Evolutionary conservation across 2,113 vertebrate genomes (phyloP).

Genomic region (Gopherus evgoodei): DNA sequence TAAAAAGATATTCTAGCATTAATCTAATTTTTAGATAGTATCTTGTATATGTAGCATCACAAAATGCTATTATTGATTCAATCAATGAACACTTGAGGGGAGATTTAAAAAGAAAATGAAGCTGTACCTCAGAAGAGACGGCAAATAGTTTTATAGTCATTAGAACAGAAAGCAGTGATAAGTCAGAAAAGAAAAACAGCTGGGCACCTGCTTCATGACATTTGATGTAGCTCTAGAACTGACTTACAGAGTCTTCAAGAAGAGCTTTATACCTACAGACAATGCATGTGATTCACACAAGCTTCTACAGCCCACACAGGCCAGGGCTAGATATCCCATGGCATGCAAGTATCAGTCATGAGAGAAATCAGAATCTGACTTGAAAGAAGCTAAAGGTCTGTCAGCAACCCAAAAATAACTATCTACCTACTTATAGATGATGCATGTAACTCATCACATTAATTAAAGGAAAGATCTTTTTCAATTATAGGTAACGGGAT

Average conservation of each 20-base stretch:
- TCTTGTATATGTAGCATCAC: neutral
- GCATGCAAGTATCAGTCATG: neutral
- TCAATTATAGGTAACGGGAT: neutral
- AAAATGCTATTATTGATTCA: neutral
- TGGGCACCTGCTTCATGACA: neutral
- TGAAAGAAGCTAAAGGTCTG: neutral
- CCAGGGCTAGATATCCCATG: neutral
- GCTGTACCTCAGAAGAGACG: neutral
- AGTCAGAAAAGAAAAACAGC: neutral
- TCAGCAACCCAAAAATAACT: neutral
- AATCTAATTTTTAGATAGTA: neutral
- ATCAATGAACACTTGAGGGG: neutral
- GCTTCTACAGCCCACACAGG: neutral
- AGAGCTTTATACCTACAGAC: neutral
- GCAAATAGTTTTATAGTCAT: neutral
- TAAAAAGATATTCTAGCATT: neutral
- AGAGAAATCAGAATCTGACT: neutral
- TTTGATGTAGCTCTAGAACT: neutral
- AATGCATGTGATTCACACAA: neutral
- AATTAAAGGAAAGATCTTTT: neutral
- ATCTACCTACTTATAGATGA: neutral
- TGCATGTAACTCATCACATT: neutral
- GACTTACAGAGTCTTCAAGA: neutral
- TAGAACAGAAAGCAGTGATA: slow-evolving; percentile 3
- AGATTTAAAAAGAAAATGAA: neutral